Conservation (phyloP, 2,888 invertebrate genomes). For the Branchipolynoe longqiensis region DNA sequence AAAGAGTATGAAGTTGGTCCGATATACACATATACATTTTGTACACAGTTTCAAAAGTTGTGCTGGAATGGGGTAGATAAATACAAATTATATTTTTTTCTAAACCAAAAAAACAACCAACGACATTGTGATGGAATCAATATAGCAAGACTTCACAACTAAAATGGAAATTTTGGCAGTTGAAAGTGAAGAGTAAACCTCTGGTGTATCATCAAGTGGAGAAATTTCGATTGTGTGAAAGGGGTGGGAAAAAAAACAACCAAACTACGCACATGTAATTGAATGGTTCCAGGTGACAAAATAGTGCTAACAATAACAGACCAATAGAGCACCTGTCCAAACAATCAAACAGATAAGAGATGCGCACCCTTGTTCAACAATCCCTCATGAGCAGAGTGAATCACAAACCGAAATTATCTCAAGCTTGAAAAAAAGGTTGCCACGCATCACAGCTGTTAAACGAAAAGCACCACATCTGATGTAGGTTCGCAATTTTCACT, state of each 20-base stretch:
- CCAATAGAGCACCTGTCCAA: slow-evolving; percentile 38
- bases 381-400: not conserved
- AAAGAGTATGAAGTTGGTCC: slow-evolving; percentile 15
- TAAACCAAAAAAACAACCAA: too few species aligned
- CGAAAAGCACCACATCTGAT: not conserved
- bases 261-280: slow-evolving; percentile 17
- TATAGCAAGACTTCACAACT: not conserved
- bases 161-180: slow-evolving; percentile 23
- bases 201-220: slow-evolving; percentile 9
- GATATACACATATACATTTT: too few species aligned
- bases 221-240: slow-evolving; percentile 16
- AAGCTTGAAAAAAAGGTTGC: slow-evolving; percentile 23
- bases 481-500: too few species aligned
- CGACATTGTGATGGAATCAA: not conserved
- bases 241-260: too few species aligned
- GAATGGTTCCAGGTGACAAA: not conserved
- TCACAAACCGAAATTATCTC: slow-evolving; percentile 19
- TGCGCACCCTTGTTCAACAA: slow-evolving; percentile 22
- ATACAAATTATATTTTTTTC: too few species aligned
- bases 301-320: slow-evolving; percentile 31
- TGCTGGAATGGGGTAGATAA: not conserved
- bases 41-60: slow-evolving; percentile 36
- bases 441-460: slow-evolving; percentile 42
- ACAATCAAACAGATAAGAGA: not conserved
- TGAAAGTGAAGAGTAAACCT: slow-evolving; percentile 8